Evolutionary conservation across 2,888 invertebrate genomes (phyloP), one percentile per base, ranked within the genome.

Genomic region (Encarsia formosa): DNA sequence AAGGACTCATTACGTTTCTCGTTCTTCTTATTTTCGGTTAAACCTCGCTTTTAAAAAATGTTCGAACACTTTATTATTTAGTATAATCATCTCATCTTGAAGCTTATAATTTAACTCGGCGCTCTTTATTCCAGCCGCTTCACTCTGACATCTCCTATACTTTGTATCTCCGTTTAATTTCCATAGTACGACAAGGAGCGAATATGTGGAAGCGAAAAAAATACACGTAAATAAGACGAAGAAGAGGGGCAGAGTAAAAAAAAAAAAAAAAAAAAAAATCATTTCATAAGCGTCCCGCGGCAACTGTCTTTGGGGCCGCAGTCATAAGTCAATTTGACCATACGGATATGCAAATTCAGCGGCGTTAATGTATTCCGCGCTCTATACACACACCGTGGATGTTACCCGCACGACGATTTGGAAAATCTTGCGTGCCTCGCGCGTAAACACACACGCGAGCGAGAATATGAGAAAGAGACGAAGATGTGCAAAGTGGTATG

Each of bases 261-360:
- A 34, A 13, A 22, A 38, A 41, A 43, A 11, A 41, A 8, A 44
- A 49, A 59, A 56, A 56, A 58, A 55, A 59, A 58, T 59, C 39
- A 63, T 63, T 63, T 61, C 62, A 63, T 60, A 62, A 59, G 61
- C 62, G 60, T 63, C 52, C 59, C 51, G 56, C 56, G 56, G 55
- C 60, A 54, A 41, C 18, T 45, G 26, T 52, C 37, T 52, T 42
- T 35, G 41, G 41, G 20, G n/a, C 15, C 42, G 34, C 40, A 41
- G 44, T 59, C 61, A 59, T 59, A 60, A 65, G 61, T 65, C 63
- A 64, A 63, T 64, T 67, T 63, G 59, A 58, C 54, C 59, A 52
- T 53, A 45, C 40, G 31, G 52, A 49, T 61, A 63, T 64, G 65
- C 59, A 66, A 66, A 68, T 68, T 63, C 59, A 65, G n/a, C n/a